Percentiles rank a stretch among this genome's conserved stretches.
Conservation (phyloP, 2,888 invertebrate genomes). For the Hirtodrosophila trivittata region DNA sequence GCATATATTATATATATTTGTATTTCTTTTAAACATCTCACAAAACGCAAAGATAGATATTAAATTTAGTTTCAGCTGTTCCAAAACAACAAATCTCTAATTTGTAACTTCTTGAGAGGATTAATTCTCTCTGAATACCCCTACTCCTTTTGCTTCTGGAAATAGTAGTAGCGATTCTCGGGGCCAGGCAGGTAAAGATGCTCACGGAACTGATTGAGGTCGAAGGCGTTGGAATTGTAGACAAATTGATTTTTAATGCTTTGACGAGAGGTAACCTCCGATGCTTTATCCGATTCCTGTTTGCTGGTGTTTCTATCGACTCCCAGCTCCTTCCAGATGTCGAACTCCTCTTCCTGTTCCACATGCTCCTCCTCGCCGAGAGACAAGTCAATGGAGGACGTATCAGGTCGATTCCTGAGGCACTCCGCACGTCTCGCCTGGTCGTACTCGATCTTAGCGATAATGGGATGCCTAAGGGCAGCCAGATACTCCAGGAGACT, state of each 20-base stretch:
- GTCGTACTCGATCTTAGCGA: constrained; percentile 16
- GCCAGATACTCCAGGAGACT: constrained; percentile 56
- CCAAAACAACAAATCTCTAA: too few species aligned
- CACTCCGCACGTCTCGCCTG: constrained; percentile 31
- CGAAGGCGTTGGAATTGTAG: constrained; percentile 63
- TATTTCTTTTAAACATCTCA: too few species aligned
- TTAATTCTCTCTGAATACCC: too few species aligned
- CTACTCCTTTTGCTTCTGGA: constrained; percentile 30
- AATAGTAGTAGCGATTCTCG: constrained; percentile 55
- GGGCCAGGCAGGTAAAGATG: constrained; percentile 67
- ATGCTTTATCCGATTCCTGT: not conserved
- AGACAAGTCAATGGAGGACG: not conserved
- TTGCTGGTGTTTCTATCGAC: not conserved
- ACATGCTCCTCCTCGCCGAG: constrained; percentile 26
- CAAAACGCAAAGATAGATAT: too few species aligned
- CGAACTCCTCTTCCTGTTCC: constrained; percentile 45
- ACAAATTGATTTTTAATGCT: constrained; percentile 25
- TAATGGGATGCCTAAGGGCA: constrained; percentile 57
- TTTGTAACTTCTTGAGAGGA: too few species aligned
- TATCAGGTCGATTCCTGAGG: constrained; percentile 6
- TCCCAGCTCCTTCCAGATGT: constrained; percentile 54
- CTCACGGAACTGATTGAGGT: constrained; percentile 56
- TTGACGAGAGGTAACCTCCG: not conserved
- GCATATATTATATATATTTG: too few species aligned
- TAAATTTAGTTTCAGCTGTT: too few species aligned